Evolutionary conservation across 2,797 vertebrate species (phyloP).

Genomic region (Macropus fuliginosus): DNA sequence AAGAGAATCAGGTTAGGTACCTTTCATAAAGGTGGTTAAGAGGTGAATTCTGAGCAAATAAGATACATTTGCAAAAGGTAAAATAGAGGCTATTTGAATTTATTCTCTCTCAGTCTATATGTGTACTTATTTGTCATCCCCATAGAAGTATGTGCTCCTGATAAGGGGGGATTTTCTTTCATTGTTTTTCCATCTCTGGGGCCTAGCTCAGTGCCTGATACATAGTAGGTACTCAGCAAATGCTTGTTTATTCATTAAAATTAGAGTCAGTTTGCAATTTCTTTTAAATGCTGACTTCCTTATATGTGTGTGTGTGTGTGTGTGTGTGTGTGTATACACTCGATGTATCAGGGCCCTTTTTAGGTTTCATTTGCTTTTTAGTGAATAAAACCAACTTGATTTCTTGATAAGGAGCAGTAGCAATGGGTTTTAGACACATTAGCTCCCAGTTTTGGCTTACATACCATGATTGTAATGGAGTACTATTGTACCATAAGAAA

Average conservation of each 20-base stretch:
- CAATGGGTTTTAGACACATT: neutral
- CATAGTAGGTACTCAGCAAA: neutral
- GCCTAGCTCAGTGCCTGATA: neutral
- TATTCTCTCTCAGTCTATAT: too few species aligned
- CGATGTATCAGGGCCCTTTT: neutral
- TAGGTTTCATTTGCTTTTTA: neutral
- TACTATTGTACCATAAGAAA: too few species aligned
- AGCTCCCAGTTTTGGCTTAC: neutral
- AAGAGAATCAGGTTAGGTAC: neutral
- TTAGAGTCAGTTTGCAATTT: too few species aligned
- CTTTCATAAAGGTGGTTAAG: neutral
- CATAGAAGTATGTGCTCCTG: neutral
- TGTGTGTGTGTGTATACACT: too few species aligned
- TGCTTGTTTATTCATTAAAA: neutral
- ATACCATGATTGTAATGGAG: neutral
- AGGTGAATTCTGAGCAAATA: neutral
- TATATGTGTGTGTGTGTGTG: too few species aligned
- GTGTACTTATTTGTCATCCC: too few species aligned
- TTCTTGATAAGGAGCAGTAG: neutral
- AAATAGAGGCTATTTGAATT: too few species aligned
- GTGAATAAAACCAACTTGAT: neutral
- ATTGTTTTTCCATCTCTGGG: fast-evolving
- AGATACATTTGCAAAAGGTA: too few species aligned
- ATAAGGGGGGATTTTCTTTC: neutral
- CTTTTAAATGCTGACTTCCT: too few species aligned